Base-by-base conservation (phyloP, 2,888 invertebrate species). In the Mythimna loreyi region DNA sequence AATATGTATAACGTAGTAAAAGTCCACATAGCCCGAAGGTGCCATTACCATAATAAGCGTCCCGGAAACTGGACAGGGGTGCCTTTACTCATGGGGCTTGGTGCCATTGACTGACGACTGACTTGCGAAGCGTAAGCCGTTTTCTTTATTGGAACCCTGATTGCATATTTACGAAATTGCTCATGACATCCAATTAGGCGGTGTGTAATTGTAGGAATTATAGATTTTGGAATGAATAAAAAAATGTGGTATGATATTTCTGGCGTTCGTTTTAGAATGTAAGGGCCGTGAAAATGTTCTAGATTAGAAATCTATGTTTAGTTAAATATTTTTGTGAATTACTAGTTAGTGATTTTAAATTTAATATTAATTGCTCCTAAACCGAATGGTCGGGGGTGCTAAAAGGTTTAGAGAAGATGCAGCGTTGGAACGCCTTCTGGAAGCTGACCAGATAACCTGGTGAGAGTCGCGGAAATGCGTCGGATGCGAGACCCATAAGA, bases 31-130 rank as follows among this genome's bases (percentile, higher is more conserved):
- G 78, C 78, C 78, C 56, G 59, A 50, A 75, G 81, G 68, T 73
- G 53, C 62, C 72, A 83, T 82, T 82, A 82, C 71, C 82, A 82
- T 83, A 83, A 82, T 83, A 82, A 78, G 81, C 75, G 68, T 66
- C 72, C 70, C 75, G 74, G 80, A 72, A 81, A 82, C 75, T 77
- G 76, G 79, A 73, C 77, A 71, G 79, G 81, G 79, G 67, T 21
- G 66, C 64, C 63, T 67, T 53, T 28, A 56, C 71, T 71, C 77
- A 69, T 49, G 78, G 76, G 79, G 67, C 57, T 69, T 70, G 68
- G 58, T 55, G 67, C 72, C 66, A 67, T 80, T 69, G 72, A 77
- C 74, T 81, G 86, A 84, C 85, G 85, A 74, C 72, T 83, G 85
- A 85, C 81, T 77, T 80, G 36, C 80, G 78, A 77, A 76, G 76